Conservation (phyloP, 2,888 invertebrate genomes). For the Beris chalybata region DNA sequence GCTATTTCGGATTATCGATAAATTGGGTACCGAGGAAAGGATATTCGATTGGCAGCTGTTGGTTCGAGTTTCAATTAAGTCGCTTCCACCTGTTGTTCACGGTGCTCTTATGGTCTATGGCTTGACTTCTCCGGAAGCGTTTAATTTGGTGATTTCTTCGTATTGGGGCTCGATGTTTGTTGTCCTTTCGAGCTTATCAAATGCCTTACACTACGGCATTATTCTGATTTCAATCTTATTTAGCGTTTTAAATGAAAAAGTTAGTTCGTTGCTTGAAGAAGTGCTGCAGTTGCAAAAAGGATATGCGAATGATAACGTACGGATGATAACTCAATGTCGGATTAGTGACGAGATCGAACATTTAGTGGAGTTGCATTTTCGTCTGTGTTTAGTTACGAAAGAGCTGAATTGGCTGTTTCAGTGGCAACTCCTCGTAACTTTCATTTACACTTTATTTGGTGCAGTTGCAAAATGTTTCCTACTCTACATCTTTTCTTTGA, state of each 20-base stretch:
- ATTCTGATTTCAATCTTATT: slow-evolving; percentile 1
- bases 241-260: background rate
- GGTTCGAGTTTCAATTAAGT: too few relatives aligned
- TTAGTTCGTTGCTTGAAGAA: background rate
- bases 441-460: too few relatives aligned
- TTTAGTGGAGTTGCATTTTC: background rate
- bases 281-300: background rate
- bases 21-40: too few relatives aligned
- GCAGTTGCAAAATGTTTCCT: too few relatives aligned
- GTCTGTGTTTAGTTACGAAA: background rate
- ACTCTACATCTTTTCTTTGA: too few relatives aligned
- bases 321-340: background rate
- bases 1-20: too few relatives aligned
- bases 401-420: background rate
- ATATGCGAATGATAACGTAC: background rate
- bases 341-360: slow-evolving; percentile 6
- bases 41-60: too few relatives aligned
- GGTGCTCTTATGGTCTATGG: too few relatives aligned
- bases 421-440: background rate
- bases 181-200: background rate
- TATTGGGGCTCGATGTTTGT: slow-evolving; percentile 2
- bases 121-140: too few relatives aligned
- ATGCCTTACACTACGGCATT: background rate
- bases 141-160: too few relatives aligned
- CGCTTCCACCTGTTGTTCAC: too few relatives aligned